Evolutionary conservation across 2,888 invertebrate species (phyloP).

Genomic region (Gibbula magus): DNA sequence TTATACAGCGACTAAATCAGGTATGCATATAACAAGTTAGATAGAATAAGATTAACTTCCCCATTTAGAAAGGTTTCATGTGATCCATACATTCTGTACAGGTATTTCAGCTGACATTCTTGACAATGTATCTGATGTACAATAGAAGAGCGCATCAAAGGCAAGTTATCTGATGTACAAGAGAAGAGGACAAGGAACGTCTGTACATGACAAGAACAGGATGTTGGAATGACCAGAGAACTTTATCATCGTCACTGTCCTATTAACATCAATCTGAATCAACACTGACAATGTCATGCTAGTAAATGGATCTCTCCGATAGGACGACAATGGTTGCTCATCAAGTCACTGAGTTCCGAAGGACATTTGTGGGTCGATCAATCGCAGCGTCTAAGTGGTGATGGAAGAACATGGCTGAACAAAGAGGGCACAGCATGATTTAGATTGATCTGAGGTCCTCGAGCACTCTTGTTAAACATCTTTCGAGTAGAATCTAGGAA

Average conservation of each 20-base stretch:
- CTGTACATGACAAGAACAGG: not conserved
- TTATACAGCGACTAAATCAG: no score
- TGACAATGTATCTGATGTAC: slow-evolving; percentile 7
- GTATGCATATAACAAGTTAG: no score
- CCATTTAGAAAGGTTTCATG: no score
- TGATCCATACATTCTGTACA: no score
- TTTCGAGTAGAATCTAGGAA: not conserved
- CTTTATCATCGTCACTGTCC: not conserved
- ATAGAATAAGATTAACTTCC: no score
- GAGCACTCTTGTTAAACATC: not conserved
- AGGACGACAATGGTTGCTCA: not conserved
- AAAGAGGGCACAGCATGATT: not conserved
- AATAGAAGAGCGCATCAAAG: no score
- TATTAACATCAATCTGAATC: not conserved
- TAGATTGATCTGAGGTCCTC: not conserved
- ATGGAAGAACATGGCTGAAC: slow-evolving; percentile 11
- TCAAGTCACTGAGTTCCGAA: not conserved
- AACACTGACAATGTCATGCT: slow-evolving; percentile 10
- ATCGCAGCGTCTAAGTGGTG: not conserved
- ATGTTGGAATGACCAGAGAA: no score
- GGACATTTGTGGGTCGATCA: not conserved
- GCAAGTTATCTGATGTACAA: no score
- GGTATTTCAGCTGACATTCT: not conserved
- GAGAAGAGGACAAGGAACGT: not conserved
- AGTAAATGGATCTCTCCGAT: slow-evolving; percentile 17